Evolutionary conservation across 2,888 invertebrate species (phyloP).

Genomic region (Osedax fenrisi): DNA sequence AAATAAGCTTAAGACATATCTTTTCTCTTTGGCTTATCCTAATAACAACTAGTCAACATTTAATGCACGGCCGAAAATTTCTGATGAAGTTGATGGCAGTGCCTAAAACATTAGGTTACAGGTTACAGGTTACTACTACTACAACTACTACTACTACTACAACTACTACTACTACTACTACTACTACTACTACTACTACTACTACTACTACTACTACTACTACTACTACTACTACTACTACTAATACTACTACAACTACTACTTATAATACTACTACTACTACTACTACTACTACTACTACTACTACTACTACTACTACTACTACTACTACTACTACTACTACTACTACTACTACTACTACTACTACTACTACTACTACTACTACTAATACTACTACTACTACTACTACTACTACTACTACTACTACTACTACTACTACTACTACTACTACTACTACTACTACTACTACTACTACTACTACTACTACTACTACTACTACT

Average conservation of each 20-base stretch:
- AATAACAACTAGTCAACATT: too few species aligned
- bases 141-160: slow-evolving; percentile 13
- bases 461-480: slow-evolving; percentile 10
- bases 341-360: background rate
- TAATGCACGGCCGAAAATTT: too few species aligned
- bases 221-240: slow-evolving; percentile 14
- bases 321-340: background rate
- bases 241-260: slow-evolving; percentile 10
- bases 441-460: background rate
- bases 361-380: background rate
- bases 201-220: slow-evolving; percentile 16
- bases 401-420: background rate
- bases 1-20: too few species aligned
- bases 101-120: too few species aligned
- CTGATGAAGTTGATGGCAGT: too few species aligned
- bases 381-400: background rate
- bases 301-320: background rate
- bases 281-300: background rate
- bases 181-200: slow-evolving; percentile 13
- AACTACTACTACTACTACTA: slow-evolving; percentile 14
- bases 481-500: slow-evolving; percentile 16
- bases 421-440: background rate
- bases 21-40: too few species aligned
- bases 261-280: slow-evolving; percentile 6
- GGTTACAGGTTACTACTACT: too few species aligned